These are phyloP conservation scores for Dendrolimus kikuchii DNA, from an alignment of 1,140 invertebrate genomes.

Conservation along the genomic window DNA sequence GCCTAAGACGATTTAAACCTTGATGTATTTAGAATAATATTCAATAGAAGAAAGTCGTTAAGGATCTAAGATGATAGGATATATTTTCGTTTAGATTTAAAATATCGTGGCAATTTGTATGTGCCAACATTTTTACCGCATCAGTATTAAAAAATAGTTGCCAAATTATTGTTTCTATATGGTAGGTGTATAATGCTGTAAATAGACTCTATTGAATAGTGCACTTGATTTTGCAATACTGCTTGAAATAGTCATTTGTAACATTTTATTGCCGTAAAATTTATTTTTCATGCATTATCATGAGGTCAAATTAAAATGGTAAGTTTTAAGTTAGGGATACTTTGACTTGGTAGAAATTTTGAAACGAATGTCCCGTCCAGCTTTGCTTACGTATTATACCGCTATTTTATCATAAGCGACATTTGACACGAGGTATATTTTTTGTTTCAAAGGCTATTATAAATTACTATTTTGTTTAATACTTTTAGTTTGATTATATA, in stretches of 20 bases:
- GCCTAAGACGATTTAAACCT: conserved; percentile 67
- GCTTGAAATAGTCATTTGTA: conserved; percentile 31
- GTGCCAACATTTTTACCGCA: conserved; percentile 73
- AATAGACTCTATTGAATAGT: conserved; percentile 42
- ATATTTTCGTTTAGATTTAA: conserved; percentile 56
- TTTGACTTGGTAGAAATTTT: conserved; percentile 1
- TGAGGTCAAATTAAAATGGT: conserved; percentile 65
- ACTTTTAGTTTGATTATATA: conserved; percentile 8
- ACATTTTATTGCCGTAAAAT: conserved; percentile 53
- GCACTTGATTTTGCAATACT: conserved; percentile 38
- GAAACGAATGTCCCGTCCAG: too few species aligned
- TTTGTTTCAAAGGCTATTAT: conserved; percentile 2
- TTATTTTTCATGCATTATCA: conserved; percentile 70
- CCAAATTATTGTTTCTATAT: conserved; percentile 52
- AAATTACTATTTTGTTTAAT: conserved; percentile 9
- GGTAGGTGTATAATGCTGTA: conserved; percentile 55
- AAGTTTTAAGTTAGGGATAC: conserved; percentile 40
- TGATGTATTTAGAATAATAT: conserved; percentile 62
- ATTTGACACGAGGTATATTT: too few species aligned
- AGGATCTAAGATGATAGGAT: conserved; percentile 59
- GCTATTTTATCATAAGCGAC: too few species aligned
- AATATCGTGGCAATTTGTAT: conserved; percentile 43
- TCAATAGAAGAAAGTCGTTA: conserved; percentile 42
- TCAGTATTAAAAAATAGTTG: conserved; percentile 71
- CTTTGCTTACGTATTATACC: too few species aligned